These are phyloP conservation scores for Dicrostonyx torquatus DNA, from an alignment of 2,797 vertebrate genomes.

Conservation along the genomic window DNA sequence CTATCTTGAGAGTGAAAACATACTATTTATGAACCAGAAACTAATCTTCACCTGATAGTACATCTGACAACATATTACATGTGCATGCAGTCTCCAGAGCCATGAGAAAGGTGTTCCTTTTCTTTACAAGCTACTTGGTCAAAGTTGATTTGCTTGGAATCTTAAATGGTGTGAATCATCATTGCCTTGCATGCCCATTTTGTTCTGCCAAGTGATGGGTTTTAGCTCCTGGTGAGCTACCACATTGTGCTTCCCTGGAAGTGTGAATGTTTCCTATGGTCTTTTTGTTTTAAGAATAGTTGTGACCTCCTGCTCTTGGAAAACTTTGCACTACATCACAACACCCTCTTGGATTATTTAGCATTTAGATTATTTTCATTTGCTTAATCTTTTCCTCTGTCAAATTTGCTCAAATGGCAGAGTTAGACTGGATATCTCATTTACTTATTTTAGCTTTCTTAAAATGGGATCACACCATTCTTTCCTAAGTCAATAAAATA, in stretches of 20 bases:
- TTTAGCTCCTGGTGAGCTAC: background rate
- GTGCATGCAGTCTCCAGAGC: background rate
- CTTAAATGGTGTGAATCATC: background rate
- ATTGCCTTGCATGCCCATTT: background rate
- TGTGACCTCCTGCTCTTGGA: background rate
- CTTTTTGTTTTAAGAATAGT: background rate
- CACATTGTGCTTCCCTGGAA: background rate
- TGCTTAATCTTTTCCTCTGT: background rate
- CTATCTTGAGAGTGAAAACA: background rate
- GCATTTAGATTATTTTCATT: background rate
- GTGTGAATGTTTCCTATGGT: background rate
- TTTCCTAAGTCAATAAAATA: background rate
- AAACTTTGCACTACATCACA: background rate
- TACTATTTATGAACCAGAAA: background rate
- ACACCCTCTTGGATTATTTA: background rate
- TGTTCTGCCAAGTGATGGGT: background rate
- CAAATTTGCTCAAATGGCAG: background rate
- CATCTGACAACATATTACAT: background rate
- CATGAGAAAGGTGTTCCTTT: background rate
- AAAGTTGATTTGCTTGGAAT: background rate
- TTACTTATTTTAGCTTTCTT: background rate
- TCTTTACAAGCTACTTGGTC: background rate
- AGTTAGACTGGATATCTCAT: background rate
- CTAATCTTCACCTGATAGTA: background rate
- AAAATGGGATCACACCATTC: background rate